phyloP scores from a whole-genome alignment of 2,888 invertebrate species.

The Drosophila demipolita region DNA sequence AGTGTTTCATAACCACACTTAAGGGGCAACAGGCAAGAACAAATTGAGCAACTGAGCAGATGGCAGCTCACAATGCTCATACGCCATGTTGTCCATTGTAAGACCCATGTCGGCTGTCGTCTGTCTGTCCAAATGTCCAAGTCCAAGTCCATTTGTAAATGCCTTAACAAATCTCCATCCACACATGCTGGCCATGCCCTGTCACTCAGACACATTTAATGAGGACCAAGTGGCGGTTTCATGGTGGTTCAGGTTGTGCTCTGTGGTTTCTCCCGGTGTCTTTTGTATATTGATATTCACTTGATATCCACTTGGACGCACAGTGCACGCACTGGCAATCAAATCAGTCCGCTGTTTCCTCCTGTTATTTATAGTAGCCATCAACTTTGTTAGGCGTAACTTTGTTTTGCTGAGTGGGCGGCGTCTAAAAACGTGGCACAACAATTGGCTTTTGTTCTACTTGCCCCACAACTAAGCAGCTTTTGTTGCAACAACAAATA shows the following conservation, averaged over 20 bases:
- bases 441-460: conserved; percentile 36
- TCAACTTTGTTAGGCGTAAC: conserved; percentile 4
- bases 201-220: conserved; percentile 20
- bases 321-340: conserved; percentile 51
- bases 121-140: conserved; percentile 6
- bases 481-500: neutral
- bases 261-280: neutral
- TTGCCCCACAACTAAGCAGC: conserved; percentile 4
- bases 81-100: conserved; percentile 36
- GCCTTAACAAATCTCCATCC: conserved; percentile 58
- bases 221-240: conserved; percentile 1
- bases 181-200: conserved; percentile 38
- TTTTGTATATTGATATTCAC: conserved; percentile 36
- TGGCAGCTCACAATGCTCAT: conserved; percentile 28
- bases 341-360: conserved; percentile 53
- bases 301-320: conserved; percentile 49
- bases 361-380: conserved; percentile 38
- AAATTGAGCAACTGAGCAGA: conserved; percentile 46
- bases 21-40: conserved; percentile 16
- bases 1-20: conserved; percentile 65
- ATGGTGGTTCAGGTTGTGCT: neutral
- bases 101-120: neutral
- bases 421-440: neutral
- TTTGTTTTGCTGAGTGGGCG: neutral
- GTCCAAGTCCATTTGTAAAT: conserved; percentile 25